These are phyloP conservation scores for Drosophila nasuta DNA, from an alignment of 1,140 invertebrate genomes.

Conservation along the genomic window DNA sequence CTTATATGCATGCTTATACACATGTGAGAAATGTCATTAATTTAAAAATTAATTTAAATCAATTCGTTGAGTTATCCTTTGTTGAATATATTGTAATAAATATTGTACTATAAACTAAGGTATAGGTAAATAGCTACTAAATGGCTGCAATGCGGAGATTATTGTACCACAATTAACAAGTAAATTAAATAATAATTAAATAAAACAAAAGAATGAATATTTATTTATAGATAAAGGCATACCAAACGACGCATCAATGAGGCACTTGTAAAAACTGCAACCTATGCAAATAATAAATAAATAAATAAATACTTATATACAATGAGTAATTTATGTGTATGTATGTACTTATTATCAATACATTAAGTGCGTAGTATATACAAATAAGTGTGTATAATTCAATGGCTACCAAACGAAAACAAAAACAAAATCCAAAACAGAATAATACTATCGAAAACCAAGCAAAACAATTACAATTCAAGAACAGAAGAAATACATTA, in stretches of 20 bases:
- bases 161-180: slow-evolving; percentile 36
- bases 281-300: slow-evolving; percentile 57
- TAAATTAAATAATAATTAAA: slow-evolving; percentile 29
- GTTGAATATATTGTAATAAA: slow-evolving; percentile 66
- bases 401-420: slow-evolving; percentile 43
- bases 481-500: slow-evolving; percentile 43
- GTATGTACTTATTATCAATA: slow-evolving; percentile 61
- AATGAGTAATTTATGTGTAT: slow-evolving; percentile 53
- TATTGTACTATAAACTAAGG: slow-evolving; percentile 66
- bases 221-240: slow-evolving; percentile 81
- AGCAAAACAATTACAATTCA: slow-evolving; percentile 46
- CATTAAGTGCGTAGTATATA: slow-evolving; percentile 62
- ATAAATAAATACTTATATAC: slow-evolving; percentile 28
- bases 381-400: slow-evolving; percentile 55
- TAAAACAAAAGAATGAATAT: slow-evolving; percentile 29
- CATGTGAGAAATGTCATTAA: slow-evolving; percentile 41
- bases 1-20: slow-evolving; percentile 61
- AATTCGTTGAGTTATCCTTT: slow-evolving; percentile 49
- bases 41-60: slow-evolving; percentile 41
- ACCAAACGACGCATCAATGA: slow-evolving; percentile 55
- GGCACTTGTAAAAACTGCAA: slow-evolving; percentile 62
- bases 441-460: slow-evolving; percentile 4
- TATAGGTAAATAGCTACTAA: slow-evolving; percentile 58
- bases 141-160: slow-evolving; percentile 36
- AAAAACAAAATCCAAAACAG: neutral